phyloP scores from a whole-genome alignment of 64 coral and sea anemone genomes.

The Montipora efflorescens region DNA sequence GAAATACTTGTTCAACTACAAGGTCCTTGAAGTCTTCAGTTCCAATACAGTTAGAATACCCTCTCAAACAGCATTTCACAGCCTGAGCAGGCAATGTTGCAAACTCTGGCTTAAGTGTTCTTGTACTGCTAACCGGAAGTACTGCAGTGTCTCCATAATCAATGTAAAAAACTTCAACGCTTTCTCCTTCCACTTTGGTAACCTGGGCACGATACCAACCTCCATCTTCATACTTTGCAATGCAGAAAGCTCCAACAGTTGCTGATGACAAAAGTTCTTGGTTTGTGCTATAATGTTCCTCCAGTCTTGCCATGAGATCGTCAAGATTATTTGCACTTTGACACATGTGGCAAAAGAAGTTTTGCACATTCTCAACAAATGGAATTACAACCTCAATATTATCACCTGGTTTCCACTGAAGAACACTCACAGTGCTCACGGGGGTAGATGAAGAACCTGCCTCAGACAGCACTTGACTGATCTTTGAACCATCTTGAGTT shows the following conservation, averaged over 20 bases:
- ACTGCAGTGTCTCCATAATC: constrained; percentile 82
- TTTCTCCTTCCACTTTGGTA: constrained; percentile 1
- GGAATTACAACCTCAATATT: constrained; percentile 72
- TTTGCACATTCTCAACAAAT: constrained; percentile 66
- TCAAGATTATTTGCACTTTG: constrained; percentile 64
- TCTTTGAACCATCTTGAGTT: constrained; percentile 26
- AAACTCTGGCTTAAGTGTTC: constrained; percentile 46
- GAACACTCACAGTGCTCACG: not conserved
- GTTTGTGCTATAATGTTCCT: constrained; percentile 57
- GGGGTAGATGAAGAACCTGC: not conserved
- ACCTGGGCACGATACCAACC: constrained; percentile 77
- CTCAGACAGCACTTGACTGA: not conserved
- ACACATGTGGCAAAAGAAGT: constrained; percentile 86
- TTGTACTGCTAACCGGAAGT: constrained; percentile 37
- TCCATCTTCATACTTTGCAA: constrained; percentile 70
- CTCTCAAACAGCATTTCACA: constrained; percentile 50
- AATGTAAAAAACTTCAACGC: constrained; percentile 57
- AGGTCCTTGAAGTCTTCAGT: constrained; percentile 51
- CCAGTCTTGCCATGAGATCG: constrained; percentile 78
- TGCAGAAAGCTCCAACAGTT: constrained; percentile 52
- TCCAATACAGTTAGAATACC: not conserved
- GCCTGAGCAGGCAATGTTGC: constrained; percentile 64
- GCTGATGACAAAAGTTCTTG: not conserved
- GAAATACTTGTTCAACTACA: constrained; percentile 67
- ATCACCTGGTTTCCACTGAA: constrained; percentile 57